These are phyloP conservation scores for Suricata suricatta DNA, from an alignment of 2,113 vertebrate species.

Conservation along the genomic window DNA sequence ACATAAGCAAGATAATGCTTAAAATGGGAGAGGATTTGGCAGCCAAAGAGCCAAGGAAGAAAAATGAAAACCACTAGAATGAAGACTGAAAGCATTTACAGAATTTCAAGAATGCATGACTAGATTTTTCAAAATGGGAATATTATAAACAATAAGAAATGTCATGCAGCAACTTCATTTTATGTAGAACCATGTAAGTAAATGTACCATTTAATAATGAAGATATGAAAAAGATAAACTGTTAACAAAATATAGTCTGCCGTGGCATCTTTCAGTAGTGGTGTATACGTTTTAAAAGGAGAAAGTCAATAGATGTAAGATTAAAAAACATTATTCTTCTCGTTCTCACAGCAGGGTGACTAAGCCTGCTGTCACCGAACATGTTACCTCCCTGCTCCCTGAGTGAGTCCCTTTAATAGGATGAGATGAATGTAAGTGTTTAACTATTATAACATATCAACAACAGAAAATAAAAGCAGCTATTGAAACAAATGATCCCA, in stretches of 20 bases:
- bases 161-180: slow-evolving; percentile 57
- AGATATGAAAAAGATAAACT: slow-evolving; percentile 76
- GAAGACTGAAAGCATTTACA: slow-evolving; percentile 47
- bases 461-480: slow-evolving; percentile 67
- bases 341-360: slow-evolving; percentile 77
- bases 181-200: slow-evolving; percentile 69
- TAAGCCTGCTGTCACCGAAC: slow-evolving; percentile 71
- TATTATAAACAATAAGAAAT: slow-evolving; percentile 70
- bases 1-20: slow-evolving; percentile 55
- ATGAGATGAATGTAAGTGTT: slow-evolving; percentile 57
- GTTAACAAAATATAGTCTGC: slow-evolving; percentile 75
- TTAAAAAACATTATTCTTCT: slow-evolving; percentile 79
- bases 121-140: slow-evolving; percentile 50
- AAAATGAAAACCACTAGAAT: slow-evolving; percentile 41
- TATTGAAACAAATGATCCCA: slow-evolving; percentile 50
- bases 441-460: slow-evolving; percentile 55
- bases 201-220: slow-evolving; percentile 79
- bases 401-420: slow-evolving; percentile 50
- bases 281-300: slow-evolving; percentile 70
- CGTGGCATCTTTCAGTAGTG: slow-evolving; percentile 56
- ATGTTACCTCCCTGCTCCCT: slow-evolving; percentile 57
- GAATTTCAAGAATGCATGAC: slow-evolving; percentile 57
- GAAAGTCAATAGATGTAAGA: slow-evolving; percentile 75
- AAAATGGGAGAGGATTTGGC: slow-evolving; percentile 7
- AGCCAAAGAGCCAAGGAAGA: slow-evolving; percentile 50